Conservation (phyloP, 1,140 invertebrate species). For the Polypedilum pembai region DNA sequence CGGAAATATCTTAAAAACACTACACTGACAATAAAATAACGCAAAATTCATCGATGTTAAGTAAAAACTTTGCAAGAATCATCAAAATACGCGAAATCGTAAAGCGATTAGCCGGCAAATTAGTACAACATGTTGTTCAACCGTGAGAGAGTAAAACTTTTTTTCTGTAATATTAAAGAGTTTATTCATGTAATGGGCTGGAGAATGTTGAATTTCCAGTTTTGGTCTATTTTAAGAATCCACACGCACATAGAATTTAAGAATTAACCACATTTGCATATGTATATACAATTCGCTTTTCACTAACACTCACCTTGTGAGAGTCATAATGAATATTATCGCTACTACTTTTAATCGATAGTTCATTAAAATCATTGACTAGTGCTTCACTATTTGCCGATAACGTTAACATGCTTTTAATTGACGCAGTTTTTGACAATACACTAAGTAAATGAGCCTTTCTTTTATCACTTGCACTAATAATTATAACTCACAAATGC, state of each 20-base stretch:
- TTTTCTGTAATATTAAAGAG: not conserved
- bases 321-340: constrained; percentile 20
- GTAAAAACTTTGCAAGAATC: not conserved
- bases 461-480: not conserved
- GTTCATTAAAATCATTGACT: constrained; percentile 27
- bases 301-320: not conserved
- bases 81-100: not conserved
- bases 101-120: not conserved
- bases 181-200: not conserved
- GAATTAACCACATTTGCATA: constrained; percentile 13
- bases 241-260: constrained; percentile 6
- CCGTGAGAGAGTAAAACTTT: not conserved
- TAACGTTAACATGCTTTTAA: not conserved
- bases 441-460: not conserved
- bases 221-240: constrained; percentile 23
- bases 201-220: constrained; percentile 17
- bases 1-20: not conserved
- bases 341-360: constrained; percentile 2
- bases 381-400: constrained; percentile 16
- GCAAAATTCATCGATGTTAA: not conserved
- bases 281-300: too few species aligned
- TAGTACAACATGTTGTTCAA: not conserved
- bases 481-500: not conserved
- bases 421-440: too few species aligned
- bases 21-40: not conserved